A percentile compares a stretch with the other conserved stretches of the same genome.
These are phyloP conservation scores for Chelonia mydas DNA, from an alignment of 2,797 vertebrate genomes.

Conservation along the genomic window DNA sequence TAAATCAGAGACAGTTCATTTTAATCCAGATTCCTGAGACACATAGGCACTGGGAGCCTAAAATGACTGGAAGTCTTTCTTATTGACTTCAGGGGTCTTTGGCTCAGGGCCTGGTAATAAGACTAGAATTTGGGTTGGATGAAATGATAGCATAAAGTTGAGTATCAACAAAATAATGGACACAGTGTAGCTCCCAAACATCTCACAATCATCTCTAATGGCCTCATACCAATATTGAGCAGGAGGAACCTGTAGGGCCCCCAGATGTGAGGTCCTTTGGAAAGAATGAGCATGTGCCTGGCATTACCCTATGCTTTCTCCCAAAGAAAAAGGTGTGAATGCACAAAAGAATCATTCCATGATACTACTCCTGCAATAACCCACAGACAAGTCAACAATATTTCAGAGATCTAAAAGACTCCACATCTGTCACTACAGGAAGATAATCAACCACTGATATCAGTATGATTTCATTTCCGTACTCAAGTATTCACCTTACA, in stretches of 20 bases:
- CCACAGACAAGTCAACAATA: constrained; percentile 1
- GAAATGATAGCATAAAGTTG: not conserved
- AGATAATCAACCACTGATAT: not conserved
- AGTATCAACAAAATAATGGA: not conserved
- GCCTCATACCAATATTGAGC: not conserved
- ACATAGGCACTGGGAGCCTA: not conserved
- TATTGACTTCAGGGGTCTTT: not conserved
- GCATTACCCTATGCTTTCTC: not conserved
- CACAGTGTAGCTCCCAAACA: not conserved
- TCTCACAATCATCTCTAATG: not conserved
- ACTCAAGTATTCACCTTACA: constrained; percentile 4
- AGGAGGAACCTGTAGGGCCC: not conserved
- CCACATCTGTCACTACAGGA: not conserved
- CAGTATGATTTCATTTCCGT: not conserved
- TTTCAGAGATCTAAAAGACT: not conserved
- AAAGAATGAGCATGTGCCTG: not conserved
- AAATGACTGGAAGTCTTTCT: not conserved
- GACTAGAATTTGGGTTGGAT: not conserved
- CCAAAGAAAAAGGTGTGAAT: not conserved
- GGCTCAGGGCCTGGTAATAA: not conserved
- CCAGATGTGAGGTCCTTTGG: not conserved
- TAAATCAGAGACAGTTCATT: not conserved
- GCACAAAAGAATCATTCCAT: not conserved
- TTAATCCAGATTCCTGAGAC: not conserved
- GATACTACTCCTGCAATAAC: not conserved